Conservation (phyloP, 1,140 invertebrate genomes). For the Drosophila sturtevanti region DNA sequence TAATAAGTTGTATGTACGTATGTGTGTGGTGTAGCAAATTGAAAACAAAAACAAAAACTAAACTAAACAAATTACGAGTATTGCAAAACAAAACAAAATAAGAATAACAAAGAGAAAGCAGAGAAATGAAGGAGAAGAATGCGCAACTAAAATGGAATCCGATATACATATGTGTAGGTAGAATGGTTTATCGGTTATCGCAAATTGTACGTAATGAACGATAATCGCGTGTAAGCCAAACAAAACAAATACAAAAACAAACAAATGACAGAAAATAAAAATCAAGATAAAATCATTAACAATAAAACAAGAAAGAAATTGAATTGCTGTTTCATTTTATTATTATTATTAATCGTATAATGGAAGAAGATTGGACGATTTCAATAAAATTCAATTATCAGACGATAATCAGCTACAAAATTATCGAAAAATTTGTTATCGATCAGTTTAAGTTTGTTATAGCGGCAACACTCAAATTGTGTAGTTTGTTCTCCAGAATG, state of each 20-base stretch:
- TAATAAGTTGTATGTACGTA: slow-evolving; percentile 45
- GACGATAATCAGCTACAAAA: too few species aligned
- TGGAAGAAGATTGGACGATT: too few species aligned
- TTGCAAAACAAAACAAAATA: background rate
- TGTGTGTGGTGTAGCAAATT: slow-evolving; percentile 49
- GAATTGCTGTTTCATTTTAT: background rate
- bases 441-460: too few species aligned
- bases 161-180: slow-evolving; percentile 27
- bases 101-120: background rate
- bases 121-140: background rate
- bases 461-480: too few species aligned
- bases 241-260: background rate
- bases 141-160: slow-evolving; percentile 10
- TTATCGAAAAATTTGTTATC: too few species aligned
- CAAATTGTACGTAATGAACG: slow-evolving; percentile 37
- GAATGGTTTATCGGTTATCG: slow-evolving; percentile 36
- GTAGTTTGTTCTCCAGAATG: too few species aligned
- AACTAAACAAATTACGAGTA: slow-evolving; percentile 20
- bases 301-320: background rate
- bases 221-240: background rate
- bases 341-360: too few species aligned
- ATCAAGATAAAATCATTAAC: background rate
- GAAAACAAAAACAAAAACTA: slow-evolving; percentile 2
- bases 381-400: too few species aligned
- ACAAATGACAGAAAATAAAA: background rate